Percentiles rank a stretch among this genome's conserved stretches.
Conservation (phyloP, 1,140 invertebrate species). For the Meloidogyne floridensis region DNA sequence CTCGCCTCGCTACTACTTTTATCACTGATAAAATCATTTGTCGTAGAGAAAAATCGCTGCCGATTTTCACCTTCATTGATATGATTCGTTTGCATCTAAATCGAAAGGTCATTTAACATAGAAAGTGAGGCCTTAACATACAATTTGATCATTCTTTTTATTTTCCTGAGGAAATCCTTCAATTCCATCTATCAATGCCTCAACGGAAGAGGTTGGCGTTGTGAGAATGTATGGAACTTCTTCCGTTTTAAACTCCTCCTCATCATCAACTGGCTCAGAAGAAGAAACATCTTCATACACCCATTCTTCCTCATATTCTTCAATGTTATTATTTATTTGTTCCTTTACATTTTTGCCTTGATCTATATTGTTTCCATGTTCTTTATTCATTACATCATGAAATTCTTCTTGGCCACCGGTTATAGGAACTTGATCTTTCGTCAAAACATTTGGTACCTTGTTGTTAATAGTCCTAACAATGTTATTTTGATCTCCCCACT, state of each 20-base stretch:
- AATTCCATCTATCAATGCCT: not conserved
- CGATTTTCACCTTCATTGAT: not conserved
- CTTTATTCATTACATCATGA: too few relatives aligned
- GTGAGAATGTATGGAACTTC: not conserved
- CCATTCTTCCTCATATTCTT: constrained; percentile 9
- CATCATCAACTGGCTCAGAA: not conserved
- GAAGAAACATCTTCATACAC: not conserved
- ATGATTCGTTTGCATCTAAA: too few relatives aligned
- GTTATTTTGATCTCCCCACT: constrained; percentile 11
- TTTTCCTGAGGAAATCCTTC: not conserved
- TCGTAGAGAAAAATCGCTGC: not conserved
- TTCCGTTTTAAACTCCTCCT: not conserved
- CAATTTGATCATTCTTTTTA: not conserved
- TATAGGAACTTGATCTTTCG: too few relatives aligned
- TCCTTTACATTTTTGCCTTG: not conserved
- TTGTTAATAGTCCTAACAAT: not conserved
- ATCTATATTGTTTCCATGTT: not conserved
- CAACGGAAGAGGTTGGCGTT: not conserved
- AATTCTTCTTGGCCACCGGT: too few relatives aligned
- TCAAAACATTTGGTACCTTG: not conserved
- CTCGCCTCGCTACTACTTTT: not conserved
- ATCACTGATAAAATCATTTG: not conserved
- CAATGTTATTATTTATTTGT: not conserved
- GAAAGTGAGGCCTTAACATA: too few relatives aligned
- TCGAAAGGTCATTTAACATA: too few relatives aligned